Evolutionary conservation across 2,113 vertebrate species (phyloP), one percentile per base, ranked within the genome.

Genomic region (Girardinichthys multiradiatus): DNA sequence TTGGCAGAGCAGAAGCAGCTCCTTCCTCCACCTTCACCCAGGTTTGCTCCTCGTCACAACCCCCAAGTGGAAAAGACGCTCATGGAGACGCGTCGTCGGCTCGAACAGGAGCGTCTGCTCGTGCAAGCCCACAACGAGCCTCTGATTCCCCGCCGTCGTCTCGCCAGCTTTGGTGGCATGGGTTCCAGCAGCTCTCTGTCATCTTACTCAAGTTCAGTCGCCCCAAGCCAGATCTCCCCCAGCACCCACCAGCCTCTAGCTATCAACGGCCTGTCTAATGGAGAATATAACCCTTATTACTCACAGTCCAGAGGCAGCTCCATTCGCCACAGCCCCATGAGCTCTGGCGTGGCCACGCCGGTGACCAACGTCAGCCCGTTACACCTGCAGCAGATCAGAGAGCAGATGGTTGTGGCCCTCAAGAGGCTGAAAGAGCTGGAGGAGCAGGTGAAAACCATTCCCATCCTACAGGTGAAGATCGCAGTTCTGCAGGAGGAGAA

Each of bases 401-500:
- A 98, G 85, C 97, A 99, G 93, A 99, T 99, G 98, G 96, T 97
- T 0, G 84, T 98, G 48, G 98, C 97, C 4, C 94, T 99, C 10
- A 96, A 94, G 83, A 94, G 94, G 74, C 94, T 99, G 26, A 98
- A 98, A 82, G 98, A 98, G 87, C 93, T 99, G 0, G 97, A 99
- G 90, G 97, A 97, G 73, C 97, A 99, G 83, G 97, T 96, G 35
- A 96, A 96, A 74, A 96, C 96, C 65, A 98, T 99, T 89, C 98
- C 98, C 0, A 95, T 98, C 79, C 91, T 99, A 57, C 98, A 97
- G 89, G 98, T 98, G 10, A 99, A 98, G 93, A 99, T 99, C 67
- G 96, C 97, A 0, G 97, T 99, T 59, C 93, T 99, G 62, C 97
- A 99, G 90, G 98, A 98, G 75, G 97, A 99, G 88, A 99, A 98